Evolutionary conservation across 2,888 invertebrate species (phyloP).

Genomic region (Agrochola litura): DNA sequence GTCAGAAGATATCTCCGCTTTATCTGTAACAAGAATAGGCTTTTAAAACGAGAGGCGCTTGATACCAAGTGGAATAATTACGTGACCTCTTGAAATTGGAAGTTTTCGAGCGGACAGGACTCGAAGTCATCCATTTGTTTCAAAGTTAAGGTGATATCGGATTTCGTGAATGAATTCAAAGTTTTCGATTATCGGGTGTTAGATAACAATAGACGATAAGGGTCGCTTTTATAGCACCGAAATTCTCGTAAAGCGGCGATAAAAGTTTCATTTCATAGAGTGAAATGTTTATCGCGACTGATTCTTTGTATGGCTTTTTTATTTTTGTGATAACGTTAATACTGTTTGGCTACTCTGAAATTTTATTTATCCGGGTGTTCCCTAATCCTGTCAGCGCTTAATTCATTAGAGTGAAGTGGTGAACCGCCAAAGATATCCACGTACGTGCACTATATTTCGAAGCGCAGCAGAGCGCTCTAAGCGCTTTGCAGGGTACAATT

Average conservation of each 20-base stretch:
- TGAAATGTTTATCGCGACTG: constrained; percentile 63
- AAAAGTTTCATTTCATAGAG: constrained; percentile 71
- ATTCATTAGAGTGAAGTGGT: constrained; percentile 18
- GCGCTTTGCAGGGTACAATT: constrained; percentile 44
- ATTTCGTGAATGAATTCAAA: constrained; percentile 77
- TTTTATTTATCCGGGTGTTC: constrained; percentile 22
- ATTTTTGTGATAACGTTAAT: constrained; percentile 57
- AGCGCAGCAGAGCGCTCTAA: constrained; percentile 31
- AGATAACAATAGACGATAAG: constrained; percentile 77
- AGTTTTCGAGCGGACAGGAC: constrained; percentile 71
- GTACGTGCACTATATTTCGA: constrained; percentile 26
- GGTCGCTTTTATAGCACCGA: constrained; percentile 76
- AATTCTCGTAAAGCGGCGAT: constrained; percentile 75
- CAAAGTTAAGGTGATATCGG: constrained; percentile 75
- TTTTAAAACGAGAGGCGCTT: constrained; percentile 82
- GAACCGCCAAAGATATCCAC: not conserved
- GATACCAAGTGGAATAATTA: constrained; percentile 82
- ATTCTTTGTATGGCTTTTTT: constrained; percentile 60
- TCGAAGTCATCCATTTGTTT: constrained; percentile 75
- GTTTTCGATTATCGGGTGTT: constrained; percentile 74
- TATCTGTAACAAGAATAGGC: constrained; percentile 90
- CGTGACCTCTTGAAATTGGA: constrained; percentile 82
- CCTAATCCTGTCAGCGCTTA: constrained; percentile 13
- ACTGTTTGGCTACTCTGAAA: constrained; percentile 36
- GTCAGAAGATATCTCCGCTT: constrained; percentile 87